Conservation (phyloP, 1,140 invertebrate species). For the Paralvinella palmiformis region DNA sequence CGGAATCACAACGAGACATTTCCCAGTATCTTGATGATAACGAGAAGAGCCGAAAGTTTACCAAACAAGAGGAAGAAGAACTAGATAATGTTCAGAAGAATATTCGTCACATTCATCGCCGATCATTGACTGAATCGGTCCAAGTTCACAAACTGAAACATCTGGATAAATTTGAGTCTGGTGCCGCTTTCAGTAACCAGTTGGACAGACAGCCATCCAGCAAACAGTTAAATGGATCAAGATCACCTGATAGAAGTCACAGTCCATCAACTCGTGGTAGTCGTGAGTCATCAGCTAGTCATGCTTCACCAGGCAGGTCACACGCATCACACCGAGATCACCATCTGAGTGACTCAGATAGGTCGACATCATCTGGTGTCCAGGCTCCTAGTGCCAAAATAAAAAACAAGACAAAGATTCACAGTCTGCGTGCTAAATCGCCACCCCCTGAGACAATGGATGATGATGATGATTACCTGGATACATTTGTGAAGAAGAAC, state of each 20-base stretch:
- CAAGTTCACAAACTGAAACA: background rate
- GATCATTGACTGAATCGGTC: background rate
- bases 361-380: slow-evolving; percentile 28
- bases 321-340: slow-evolving; percentile 15
- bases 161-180: slow-evolving; percentile 3
- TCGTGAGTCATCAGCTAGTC: background rate
- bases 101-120: background rate
- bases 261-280: background rate
- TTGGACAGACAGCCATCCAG: background rate
- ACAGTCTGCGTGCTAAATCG: slow-evolving; percentile 24
- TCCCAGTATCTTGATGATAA: background rate
- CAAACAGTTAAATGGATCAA: background rate
- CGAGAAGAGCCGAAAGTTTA: background rate
- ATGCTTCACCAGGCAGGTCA: slow-evolving; percentile 11
- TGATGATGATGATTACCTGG: background rate
- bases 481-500: background rate
- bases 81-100: background rate
- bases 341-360: slow-evolving; percentile 31
- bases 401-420: slow-evolving; percentile 36
- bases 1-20: background rate
- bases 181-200: background rate
- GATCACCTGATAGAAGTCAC: background rate
- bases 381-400: slow-evolving; percentile 40
- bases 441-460: slow-evolving; percentile 8
- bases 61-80: background rate